Conservation (phyloP, 2,888 invertebrate species). For the Antheraea yamamai region DNA sequence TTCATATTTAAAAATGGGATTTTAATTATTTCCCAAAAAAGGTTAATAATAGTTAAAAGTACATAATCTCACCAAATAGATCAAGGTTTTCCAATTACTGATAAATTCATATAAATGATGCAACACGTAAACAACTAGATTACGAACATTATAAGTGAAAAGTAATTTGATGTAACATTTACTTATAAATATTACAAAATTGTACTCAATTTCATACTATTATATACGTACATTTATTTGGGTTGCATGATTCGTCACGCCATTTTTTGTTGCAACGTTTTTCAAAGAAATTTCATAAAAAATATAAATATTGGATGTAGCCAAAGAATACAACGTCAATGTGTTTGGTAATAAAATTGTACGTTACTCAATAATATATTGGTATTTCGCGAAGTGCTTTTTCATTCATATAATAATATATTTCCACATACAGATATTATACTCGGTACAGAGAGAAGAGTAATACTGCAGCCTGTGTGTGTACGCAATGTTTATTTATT, state of each 20-base stretch:
- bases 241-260: constrained; percentile 7
- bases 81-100: neutral
- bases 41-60: neutral
- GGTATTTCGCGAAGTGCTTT: constrained; percentile 5
- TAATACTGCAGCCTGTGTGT: neutral
- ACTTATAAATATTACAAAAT: constrained; percentile 1
- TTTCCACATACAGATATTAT: neutral
- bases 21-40: neutral
- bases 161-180: neutral
- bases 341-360: constrained; percentile 7
- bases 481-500: constrained; percentile 10
- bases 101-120: neutral
- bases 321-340: neutral
- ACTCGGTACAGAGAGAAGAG: neutral
- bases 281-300: constrained; percentile 10
- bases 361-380: constrained; percentile 8
- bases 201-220: neutral
- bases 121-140: neutral
- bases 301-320: constrained; percentile 9
- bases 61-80: neutral
- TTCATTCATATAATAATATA: constrained; percentile 1
- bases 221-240: constrained; percentile 1
- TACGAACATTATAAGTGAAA: neutral
- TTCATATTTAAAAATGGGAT: neutral
- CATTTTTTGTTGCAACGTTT: constrained; percentile 1